A percentile compares a stretch with the other conserved stretches of the same genome.
Evolutionary conservation across 2,797 vertebrate species (phyloP).

Genomic region (Sebastes variabilis): DNA sequence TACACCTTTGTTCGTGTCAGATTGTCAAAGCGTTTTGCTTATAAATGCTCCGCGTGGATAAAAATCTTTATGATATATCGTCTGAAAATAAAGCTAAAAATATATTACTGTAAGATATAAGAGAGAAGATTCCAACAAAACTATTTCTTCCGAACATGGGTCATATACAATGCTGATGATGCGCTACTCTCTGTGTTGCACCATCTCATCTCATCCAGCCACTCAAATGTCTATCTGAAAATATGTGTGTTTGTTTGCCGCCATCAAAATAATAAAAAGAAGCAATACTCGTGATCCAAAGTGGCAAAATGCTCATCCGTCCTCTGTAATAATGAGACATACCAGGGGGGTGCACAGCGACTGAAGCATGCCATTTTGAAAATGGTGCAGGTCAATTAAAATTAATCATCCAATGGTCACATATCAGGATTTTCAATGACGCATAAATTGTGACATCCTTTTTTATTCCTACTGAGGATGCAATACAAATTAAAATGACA

Average conservation of each 20-base stretch:
- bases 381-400: slow-evolving; percentile 32
- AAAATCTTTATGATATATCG: slow-evolving; percentile 41
- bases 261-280: not conserved
- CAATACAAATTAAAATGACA: slow-evolving; percentile 69
- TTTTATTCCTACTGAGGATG: slow-evolving; percentile 69
- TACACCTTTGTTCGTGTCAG: slow-evolving; percentile 43
- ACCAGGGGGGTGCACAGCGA: slow-evolving; percentile 11
- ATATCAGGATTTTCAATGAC: slow-evolving; percentile 52
- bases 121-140: slow-evolving; percentile 12
- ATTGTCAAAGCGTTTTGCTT: slow-evolving; percentile 74
- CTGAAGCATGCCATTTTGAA: slow-evolving; percentile 25
- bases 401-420: slow-evolving; percentile 51
- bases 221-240: not conserved
- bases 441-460: slow-evolving; percentile 57
- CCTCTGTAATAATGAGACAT: slow-evolving; percentile 1
- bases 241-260: not conserved
- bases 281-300: not conserved
- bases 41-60: slow-evolving; percentile 68
- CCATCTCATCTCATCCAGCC: slow-evolving; percentile 11
- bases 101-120: slow-evolving; percentile 28
- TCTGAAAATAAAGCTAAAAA: slow-evolving; percentile 54
- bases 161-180: not conserved
- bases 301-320: not conserved
- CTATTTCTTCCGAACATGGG: slow-evolving; percentile 3
- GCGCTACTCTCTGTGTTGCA: not conserved